Evolutionary conservation across 2,797 vertebrate genomes (phyloP), one percentile per base, ranked within the genome.

Genomic region (Calcarius lapponicus): DNA sequence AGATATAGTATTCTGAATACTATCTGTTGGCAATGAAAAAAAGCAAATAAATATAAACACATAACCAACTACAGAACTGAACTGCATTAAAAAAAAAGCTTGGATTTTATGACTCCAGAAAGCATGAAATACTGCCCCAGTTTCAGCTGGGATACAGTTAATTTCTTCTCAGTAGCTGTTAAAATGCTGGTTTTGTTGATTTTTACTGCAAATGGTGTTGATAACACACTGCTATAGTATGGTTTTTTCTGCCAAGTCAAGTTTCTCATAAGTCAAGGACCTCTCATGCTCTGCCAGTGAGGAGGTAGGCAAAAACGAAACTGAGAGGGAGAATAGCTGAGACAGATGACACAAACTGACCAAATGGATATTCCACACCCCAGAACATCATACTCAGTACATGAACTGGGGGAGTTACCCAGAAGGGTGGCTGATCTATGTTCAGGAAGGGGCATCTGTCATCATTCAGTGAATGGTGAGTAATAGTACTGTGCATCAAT

Each of bases 191-290:
- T 9, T 11, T n/a, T n/a, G 22, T 58, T 32, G 8, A 8, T 61
- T 51, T 61, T 12, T 43, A 36, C 9, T 38, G 17, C 13, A 53
- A 43, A 32, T 53, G 6, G 11, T 36, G 47, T 32, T 53, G 56
- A 43, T 71, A 71, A 32, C 9, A 71, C 17, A 9, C 5, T 32
- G 47, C 22, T 18, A 18, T 15, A 17, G 12, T 61, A 10, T 25
- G 26, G 32, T 0, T 0, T 3, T 3, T 25, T 53, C 71, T 38
- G 38, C 22, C 18, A 45, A 21, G 36, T 34, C 20, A 24, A 51
- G 9, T 61, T 61, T 36, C 21, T 21, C 9, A 7, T 53, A 61
- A 53, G 15, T 45, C 11, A 38, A 62, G 67, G 40, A 45, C 12
- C 5, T 32, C 32, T 71, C n/a, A 18, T 12, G 17, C 15, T 53